Percentiles rank a stretch among this genome's conserved stretches.
Evolutionary conservation across 2,797 vertebrate genomes (phyloP).

Genomic region (Chlorospingus semifuscus): DNA sequence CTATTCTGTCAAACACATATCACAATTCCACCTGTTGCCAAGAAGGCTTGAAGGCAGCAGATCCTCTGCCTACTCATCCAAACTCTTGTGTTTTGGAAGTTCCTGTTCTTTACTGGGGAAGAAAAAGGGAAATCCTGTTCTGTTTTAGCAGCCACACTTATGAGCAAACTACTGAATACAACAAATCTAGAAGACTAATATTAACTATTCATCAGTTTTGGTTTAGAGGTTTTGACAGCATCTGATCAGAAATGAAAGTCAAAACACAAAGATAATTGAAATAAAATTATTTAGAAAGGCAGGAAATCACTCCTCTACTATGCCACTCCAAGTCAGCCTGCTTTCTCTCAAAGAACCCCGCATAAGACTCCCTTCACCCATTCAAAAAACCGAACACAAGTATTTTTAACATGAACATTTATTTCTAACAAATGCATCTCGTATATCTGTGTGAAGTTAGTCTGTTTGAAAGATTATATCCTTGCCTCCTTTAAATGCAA

Average conservation of each 20-base stretch:
- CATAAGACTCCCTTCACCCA: not conserved
- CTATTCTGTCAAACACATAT: not conserved
- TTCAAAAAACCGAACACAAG: not conserved
- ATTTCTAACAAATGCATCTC: not conserved
- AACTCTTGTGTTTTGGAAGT: not conserved
- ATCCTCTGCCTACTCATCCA: conserved; percentile 14
- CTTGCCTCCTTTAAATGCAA: not conserved
- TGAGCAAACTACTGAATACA: not conserved
- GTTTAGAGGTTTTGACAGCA: not conserved
- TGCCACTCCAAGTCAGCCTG: not conserved
- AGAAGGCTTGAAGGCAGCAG: not conserved
- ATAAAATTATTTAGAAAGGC: not conserved
- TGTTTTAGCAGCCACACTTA: not conserved
- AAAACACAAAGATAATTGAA: not conserved
- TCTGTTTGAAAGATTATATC: not conserved
- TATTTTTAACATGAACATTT: not conserved
- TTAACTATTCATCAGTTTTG: not conserved
- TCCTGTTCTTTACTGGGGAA: not conserved
- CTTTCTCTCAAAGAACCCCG: not conserved
- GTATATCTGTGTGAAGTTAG: not conserved
- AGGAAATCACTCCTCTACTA: not conserved
- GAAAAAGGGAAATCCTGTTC: not conserved
- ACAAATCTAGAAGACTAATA: not conserved
- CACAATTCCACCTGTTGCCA: conserved; percentile 13
- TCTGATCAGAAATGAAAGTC: not conserved